Percentiles rank a stretch among this genome's conserved stretches.
Conservation (phyloP, 2,797 vertebrate genomes). For the Iguana delicatissima region DNA sequence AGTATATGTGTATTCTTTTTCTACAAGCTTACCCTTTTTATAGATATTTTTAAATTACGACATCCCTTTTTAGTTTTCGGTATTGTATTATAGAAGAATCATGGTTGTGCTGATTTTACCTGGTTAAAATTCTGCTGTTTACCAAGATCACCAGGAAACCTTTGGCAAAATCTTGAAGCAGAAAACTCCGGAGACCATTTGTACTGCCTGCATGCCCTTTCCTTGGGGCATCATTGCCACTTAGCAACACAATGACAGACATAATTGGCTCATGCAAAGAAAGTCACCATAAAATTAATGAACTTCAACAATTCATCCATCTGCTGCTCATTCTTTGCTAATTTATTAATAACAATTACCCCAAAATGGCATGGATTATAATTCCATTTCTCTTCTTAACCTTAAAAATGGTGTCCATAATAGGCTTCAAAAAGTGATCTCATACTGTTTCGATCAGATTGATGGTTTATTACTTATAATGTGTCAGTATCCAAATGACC, state of each 20-base stretch:
- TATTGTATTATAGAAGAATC: neutral
- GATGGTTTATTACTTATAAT: constrained; percentile 78
- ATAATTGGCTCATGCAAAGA: constrained; percentile 77
- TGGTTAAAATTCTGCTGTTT: neutral
- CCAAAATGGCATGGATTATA: constrained; percentile 77
- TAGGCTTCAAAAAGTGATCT: constrained; percentile 76
- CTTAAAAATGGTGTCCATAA: constrained; percentile 73
- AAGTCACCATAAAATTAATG: constrained; percentile 79
- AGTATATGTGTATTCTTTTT: too few relatives aligned
- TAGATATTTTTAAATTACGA: neutral
- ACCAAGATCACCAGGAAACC: neutral
- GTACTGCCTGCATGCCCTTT: constrained; percentile 63
- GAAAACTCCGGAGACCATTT: constrained; percentile 50
- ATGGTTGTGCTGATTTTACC: neutral
- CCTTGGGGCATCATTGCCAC: constrained; percentile 67
- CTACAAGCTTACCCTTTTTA: neutral
- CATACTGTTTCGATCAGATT: constrained; percentile 75
- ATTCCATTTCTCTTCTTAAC: constrained; percentile 78
- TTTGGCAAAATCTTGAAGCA: constrained; percentile 39
- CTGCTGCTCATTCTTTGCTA: constrained; percentile 76
- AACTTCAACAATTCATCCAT: constrained; percentile 80
- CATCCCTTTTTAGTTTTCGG: neutral
- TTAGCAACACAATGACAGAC: constrained; percentile 73
- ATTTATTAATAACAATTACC: constrained; percentile 85
- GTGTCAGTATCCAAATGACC: constrained; percentile 77